Percentiles rank a stretch among this genome's conserved stretches.
phyloP scores from a whole-genome alignment of 2,888 invertebrate species.

The Myopa tessellatipennis region DNA sequence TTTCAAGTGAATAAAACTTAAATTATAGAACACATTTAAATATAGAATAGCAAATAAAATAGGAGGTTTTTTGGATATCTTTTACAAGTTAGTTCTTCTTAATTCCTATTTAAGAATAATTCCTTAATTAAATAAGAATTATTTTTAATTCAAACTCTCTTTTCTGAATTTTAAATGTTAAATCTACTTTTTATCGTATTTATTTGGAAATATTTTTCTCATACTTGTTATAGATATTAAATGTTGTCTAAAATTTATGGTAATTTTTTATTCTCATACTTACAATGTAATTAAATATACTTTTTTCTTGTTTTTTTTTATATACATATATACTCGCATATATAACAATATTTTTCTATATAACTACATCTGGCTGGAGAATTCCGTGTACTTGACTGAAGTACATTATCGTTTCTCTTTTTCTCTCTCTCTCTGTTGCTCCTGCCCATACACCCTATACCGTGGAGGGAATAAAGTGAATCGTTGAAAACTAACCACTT shows the following conservation, averaged over 20 bases:
- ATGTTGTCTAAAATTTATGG: neutral
- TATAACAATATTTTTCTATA: slow-evolving; percentile 49
- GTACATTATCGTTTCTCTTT: slow-evolving; percentile 53
- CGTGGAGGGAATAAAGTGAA: neutral
- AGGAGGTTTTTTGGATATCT: neutral
- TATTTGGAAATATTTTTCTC: too few relatives aligned
- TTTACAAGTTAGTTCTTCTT: neutral
- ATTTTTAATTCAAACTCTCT: too few relatives aligned
- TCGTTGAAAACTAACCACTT: slow-evolving; percentile 51
- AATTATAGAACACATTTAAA: too few relatives aligned
- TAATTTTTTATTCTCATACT: neutral
- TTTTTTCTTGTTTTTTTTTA: slow-evolving; percentile 35
- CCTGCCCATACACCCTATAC: neutral
- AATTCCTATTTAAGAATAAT: neutral
- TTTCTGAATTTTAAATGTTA: too few relatives aligned
- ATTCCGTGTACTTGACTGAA: slow-evolving; percentile 68
- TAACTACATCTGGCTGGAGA: slow-evolving; percentile 67
- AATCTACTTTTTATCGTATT: too few relatives aligned
- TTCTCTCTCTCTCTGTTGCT: slow-evolving; percentile 14
- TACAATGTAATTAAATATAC: slow-evolving; percentile 1
- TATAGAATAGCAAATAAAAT: too few relatives aligned
- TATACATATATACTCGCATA: slow-evolving; percentile 30
- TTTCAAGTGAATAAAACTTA: too few relatives aligned
- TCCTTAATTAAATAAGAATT: too few relatives aligned
- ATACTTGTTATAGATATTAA: neutral